Evolutionary conservation across 2,888 invertebrate species (phyloP).

Genomic region (Sympetrum striolatum): DNA sequence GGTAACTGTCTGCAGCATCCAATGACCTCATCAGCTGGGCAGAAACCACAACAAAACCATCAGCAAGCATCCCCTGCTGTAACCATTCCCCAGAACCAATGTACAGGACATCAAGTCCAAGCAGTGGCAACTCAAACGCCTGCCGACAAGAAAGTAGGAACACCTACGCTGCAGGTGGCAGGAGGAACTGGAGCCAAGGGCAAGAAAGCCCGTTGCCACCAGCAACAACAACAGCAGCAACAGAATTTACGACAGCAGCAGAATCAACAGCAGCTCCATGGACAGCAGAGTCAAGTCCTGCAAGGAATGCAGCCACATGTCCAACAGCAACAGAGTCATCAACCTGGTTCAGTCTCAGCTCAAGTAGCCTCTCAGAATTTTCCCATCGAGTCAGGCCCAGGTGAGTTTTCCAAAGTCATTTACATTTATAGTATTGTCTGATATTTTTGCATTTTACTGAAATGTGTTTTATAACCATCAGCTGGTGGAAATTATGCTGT

Average conservation of each 20-base stretch:
- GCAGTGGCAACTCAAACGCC: constrained; percentile 33
- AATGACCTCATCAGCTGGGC: not conserved
- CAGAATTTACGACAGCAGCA: constrained; percentile 60
- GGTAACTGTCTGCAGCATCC: constrained; percentile 18
- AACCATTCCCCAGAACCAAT: not conserved
- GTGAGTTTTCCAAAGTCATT: not conserved
- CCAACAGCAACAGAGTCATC: constrained; percentile 47
- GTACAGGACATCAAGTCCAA: constrained; percentile 18
- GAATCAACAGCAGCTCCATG: constrained; percentile 59
- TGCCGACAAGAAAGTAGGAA: constrained; percentile 26
- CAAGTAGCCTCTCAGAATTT: not conserved
- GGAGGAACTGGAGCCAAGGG: not conserved
- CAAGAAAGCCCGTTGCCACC: not conserved
- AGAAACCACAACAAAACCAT: not conserved
- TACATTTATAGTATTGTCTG: not conserved
- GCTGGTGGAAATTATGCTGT: constrained; percentile 54
- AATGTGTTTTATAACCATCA: constrained; percentile 45
- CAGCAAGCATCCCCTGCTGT: not conserved
- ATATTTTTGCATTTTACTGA: not conserved
- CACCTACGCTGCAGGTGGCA: not conserved
- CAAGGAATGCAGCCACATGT: constrained; percentile 27
- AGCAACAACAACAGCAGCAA: constrained; percentile 52
- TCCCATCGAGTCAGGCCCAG: constrained; percentile 4
- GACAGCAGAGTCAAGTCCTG: constrained; percentile 10
- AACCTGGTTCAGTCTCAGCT: not conserved